Evolutionary conservation across 2,113 vertebrate species (phyloP), one percentile per base, ranked within the genome.

Genomic region (Cichladusa arquata): DNA sequence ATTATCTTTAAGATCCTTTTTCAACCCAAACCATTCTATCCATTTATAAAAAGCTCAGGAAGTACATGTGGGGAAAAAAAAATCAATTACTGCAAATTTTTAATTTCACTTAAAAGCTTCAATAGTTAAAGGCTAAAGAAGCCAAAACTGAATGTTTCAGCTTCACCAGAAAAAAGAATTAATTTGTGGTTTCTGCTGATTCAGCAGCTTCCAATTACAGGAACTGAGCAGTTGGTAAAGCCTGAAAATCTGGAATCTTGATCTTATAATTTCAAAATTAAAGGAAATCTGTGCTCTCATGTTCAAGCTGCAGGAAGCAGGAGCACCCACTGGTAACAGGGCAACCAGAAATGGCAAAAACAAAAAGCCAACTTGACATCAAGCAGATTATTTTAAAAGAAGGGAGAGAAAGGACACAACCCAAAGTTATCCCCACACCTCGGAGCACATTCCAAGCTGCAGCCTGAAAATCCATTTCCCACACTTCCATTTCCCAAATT

Each of bases 361-460:
- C 6, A 40, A 38, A n/a, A 57, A 36, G 8, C 12, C 38, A 24
- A 13, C 6, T 5, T 11, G 29, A 5, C 18, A 58, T 9, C 22
- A 6, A 82, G 51, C 0, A 6, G 4, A 0, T 51, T 8, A 6
- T 36, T 67, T 28, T 11, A 25, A n/a, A 62, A 31, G 5, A 6
- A 17, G 11, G 26, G 61, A 11, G 57, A 36, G 17, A 72, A 89
- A 0, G 0, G 3, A 19, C 45, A 45, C 14, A 25, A 56, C 3
- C 12, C 50, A 3, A 60, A 65, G 31, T n/a, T 14, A 45, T 13
- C 31, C 38, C 3, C 2, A 12, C 0, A 3, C 8, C 45, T 44
- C 0, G 0, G n/a, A 36, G 42, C 8, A 31, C 17, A 2, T 15
- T 19, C n/a, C 61, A 8, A 29, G n/a, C 58, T 10, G 26, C 66